These are phyloP conservation scores for Dioctria rufipes DNA, from an alignment of 2,888 invertebrate genomes.

Conservation along the genomic window DNA sequence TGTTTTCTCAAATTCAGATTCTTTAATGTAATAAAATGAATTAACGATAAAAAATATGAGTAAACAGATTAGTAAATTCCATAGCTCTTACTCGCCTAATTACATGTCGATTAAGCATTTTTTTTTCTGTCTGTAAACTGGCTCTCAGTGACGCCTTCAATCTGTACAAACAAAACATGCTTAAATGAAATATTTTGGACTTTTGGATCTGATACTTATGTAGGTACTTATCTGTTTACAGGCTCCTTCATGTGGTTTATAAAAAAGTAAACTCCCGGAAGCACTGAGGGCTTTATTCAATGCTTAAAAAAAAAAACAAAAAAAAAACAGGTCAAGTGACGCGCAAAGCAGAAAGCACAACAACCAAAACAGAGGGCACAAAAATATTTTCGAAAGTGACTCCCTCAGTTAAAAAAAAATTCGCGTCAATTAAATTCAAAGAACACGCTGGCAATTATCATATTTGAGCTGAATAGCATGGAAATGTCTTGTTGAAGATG, in stretches of 20 bases:
- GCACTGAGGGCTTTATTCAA: not conserved
- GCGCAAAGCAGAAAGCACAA: not conserved
- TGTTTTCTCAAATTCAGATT: too few species aligned
- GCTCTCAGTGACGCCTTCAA: too few species aligned
- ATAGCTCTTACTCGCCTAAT: too few species aligned
- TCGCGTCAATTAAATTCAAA: conserved; percentile 9
- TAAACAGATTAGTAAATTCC: too few species aligned
- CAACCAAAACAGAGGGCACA: not conserved
- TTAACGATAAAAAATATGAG: too few species aligned
- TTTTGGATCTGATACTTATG: too few species aligned
- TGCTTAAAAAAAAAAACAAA: conserved; percentile 35
- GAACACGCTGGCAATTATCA: conserved; percentile 11
- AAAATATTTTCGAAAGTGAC: conserved; percentile 36
- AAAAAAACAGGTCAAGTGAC: conserved; percentile 32
- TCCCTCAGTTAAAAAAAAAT: not conserved
- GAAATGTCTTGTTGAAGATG: conserved; percentile 15
- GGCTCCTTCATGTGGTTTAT: not conserved
- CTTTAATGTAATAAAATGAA: too few species aligned
- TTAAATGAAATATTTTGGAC: too few species aligned
- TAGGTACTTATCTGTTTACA: too few species aligned
- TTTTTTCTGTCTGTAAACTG: too few species aligned
- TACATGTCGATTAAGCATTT: too few species aligned
- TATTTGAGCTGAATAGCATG: conserved; percentile 4
- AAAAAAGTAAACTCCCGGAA: conserved; percentile 11
- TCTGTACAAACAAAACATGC: too few species aligned